Base-by-base conservation (phyloP, 2,797 vertebrate species). In the Pangasius mekongensis region DNA sequence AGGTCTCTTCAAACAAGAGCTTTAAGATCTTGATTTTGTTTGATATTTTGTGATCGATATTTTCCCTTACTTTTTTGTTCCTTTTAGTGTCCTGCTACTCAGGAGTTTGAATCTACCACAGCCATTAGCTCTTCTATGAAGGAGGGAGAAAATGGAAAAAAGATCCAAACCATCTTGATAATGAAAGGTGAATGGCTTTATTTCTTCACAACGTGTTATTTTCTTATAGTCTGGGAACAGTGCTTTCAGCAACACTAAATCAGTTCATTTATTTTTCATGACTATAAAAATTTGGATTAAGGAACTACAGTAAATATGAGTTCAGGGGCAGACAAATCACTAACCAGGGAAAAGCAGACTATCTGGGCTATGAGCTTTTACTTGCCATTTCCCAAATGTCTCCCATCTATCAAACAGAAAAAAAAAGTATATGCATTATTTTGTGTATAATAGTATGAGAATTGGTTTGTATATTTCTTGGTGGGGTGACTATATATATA, bases 1-100 rank as follows among this genome's bases (percentile, higher is more conserved):
- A 83, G 80, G 88, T 89, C 33, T 56, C 85, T 76, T 82, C 30
- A 82, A 36, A 69, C 9, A 11, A 60, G 20, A 30, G 13, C 3
- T 71, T 56, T 43, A 76, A 62, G 78, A 27, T 39, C 11, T 27
- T 24, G 36, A 39, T 39, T 62, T 60, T 43, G 20, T 16, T 14
- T 24, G 56, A 62, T 60, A 43, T 60, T 11, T 52, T 58, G 54
- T 20, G 8, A 52, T 3, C n/a, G 10, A 18, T 58, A 52, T 16
- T n/a, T 62, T 43, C 22, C 49, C 54, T 5, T 33, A 36, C 1
- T 36, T 22, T 62, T 5, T 16, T 39, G 52, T 52, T 13, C n/a
- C 16, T 80, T 86, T 64, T 52, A 86, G 76, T 24, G 43, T 76
- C 24, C 47, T 83, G 67, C 9, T 27, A 71, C 36, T 20, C 60